phyloP scores from a whole-genome alignment of 35 echinoderm and acorn worm genomes.

The Anneissia japonica region DNA sequence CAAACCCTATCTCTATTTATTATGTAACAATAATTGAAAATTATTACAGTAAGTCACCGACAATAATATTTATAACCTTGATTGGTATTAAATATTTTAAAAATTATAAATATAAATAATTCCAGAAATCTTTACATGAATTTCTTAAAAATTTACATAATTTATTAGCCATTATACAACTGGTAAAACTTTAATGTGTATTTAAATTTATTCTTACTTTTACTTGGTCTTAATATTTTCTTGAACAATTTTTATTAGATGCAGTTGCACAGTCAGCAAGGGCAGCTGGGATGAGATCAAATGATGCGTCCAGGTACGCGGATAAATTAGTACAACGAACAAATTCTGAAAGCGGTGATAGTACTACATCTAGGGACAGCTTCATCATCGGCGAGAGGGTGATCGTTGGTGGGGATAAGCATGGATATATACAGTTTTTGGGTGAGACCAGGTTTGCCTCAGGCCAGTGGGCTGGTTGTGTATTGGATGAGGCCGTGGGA shows the following conservation, averaged over 20 bases:
- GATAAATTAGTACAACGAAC: conserved; percentile 43
- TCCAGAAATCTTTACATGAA: too few species aligned
- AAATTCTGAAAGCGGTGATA: conserved; percentile 21
- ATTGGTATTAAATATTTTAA: too few species aligned
- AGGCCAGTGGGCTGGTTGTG: conserved; percentile 90
- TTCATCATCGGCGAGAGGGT: conserved; percentile 91
- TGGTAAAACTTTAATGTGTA: neutral
- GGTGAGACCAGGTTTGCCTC: conserved; percentile 83
- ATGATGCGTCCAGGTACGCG: conserved; percentile 66
- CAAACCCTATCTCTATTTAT: too few species aligned
- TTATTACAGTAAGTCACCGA: too few species aligned
- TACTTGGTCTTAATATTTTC: neutral
- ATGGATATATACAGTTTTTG: conserved; percentile 87
- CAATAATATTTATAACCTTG: too few species aligned
- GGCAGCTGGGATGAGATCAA: conserved; percentile 74
- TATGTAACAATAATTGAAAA: too few species aligned
- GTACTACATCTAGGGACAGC: conserved; percentile 23
- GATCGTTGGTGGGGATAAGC: conserved; percentile 81
- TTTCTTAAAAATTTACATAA: too few species aligned
- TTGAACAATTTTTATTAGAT: conserved; percentile 51
- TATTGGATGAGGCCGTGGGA: conserved; percentile 76
- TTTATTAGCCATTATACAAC: neutral
- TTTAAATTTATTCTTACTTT: neutral
- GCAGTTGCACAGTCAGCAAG: conserved; percentile 87
- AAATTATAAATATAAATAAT: too few species aligned